Evolutionary conservation across 2,888 invertebrate genomes (phyloP).

Genomic region (Scaptomyza tumidula): DNA sequence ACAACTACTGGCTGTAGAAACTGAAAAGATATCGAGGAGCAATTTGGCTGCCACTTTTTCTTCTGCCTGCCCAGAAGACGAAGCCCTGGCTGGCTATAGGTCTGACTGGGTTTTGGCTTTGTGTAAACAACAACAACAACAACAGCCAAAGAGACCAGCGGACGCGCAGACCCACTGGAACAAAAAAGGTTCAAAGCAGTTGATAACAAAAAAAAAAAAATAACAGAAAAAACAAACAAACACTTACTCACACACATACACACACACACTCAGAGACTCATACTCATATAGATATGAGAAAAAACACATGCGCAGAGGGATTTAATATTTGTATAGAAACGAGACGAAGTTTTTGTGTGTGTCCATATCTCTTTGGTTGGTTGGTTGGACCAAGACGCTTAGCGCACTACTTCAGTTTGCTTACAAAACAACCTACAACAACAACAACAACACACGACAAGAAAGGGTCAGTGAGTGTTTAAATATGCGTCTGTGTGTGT

Average conservation of each 20-base stretch:
- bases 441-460: conserved; percentile 41
- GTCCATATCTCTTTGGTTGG: conserved; percentile 47
- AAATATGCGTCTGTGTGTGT: conserved; percentile 7
- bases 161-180: conserved; percentile 65
- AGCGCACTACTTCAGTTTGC: conserved; percentile 72
- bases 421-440: conserved; percentile 69
- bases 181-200: conserved; percentile 68
- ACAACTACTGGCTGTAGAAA: conserved; percentile 69
- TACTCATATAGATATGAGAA: conserved; percentile 32
- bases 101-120: conserved; percentile 43
- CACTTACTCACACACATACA: conserved; percentile 31
- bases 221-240: conserved; percentile 47
- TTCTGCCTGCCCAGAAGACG: conserved; percentile 49
- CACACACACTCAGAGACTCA: conserved; percentile 29
- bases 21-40: conserved; percentile 80
- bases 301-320: conserved; percentile 60
- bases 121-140: conserved; percentile 62
- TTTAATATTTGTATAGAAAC: conserved; percentile 77
- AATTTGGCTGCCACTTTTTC: conserved; percentile 80
- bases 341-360: conserved; percentile 50
- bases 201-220: conserved; percentile 69
- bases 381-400: conserved; percentile 47
- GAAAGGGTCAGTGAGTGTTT: conserved; percentile 45
- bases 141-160: conserved; percentile 51
- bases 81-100: conserved; percentile 25